Evolutionary conservation across 2,113 vertebrate genomes (phyloP).

Genomic region (Chlamydotis undulata): DNA sequence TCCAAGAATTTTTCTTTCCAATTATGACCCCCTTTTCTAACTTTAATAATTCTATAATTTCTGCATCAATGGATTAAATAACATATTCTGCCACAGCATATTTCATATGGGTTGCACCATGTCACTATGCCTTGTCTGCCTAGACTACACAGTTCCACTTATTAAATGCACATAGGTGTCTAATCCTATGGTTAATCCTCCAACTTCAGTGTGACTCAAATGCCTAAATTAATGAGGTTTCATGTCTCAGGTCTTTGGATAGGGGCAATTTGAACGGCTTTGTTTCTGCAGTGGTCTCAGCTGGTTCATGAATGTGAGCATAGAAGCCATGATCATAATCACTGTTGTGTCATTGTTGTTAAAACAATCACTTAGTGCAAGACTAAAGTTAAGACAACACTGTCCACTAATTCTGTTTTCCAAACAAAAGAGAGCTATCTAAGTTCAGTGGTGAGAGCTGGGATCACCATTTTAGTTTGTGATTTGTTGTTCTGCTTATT

Average conservation of each 20-base stretch:
- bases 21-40: not conserved
- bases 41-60: not conserved
- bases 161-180: not conserved
- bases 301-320: not conserved
- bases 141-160: not conserved
- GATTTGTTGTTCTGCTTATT: not conserved
- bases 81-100: not conserved
- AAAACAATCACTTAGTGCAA: not conserved
- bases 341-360: not conserved
- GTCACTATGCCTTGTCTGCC: not conserved
- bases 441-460: not conserved
- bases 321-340: not conserved
- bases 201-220: not conserved
- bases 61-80: not conserved
- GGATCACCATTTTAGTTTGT: not conserved
- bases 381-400: not conserved
- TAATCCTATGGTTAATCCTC: not conserved
- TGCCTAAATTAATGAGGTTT: not conserved
- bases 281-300: rapidly evolving
- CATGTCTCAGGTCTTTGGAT: not conserved
- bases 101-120: not conserved
- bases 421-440: not conserved
- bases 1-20: not conserved
- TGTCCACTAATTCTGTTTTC: not conserved
- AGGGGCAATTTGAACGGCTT: not conserved